Evolutionary conservation across 2,113 vertebrate genomes (phyloP).

Genomic region (Sisor rabdophorus): DNA sequence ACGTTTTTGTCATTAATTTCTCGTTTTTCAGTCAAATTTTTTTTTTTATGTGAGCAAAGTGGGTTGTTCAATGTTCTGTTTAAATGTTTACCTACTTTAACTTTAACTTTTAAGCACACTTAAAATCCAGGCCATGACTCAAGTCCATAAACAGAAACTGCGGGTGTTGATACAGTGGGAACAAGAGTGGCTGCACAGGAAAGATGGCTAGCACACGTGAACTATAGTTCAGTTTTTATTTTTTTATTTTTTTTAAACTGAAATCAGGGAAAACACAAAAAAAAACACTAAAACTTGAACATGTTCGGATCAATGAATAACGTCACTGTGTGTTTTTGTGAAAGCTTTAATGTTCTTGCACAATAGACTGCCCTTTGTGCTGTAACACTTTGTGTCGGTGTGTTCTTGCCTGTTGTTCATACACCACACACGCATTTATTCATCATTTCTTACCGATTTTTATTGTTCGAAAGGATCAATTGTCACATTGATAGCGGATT

Average conservation of each 20-base stretch:
- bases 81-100: slow-evolving; percentile 7
- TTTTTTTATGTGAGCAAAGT: no score
- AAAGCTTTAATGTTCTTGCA: slow-evolving; percentile 9
- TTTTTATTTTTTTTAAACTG: background rate
- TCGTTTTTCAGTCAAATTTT: background rate
- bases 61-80: background rate
- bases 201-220: background rate
- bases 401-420: background rate
- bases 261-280: slow-evolving; percentile 48
- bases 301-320: background rate
- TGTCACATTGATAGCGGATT: background rate
- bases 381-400: background rate
- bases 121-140: slow-evolving; percentile 19
- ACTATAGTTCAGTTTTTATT: background rate
- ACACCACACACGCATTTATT: background rate
- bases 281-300: slow-evolving; percentile 34
- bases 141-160: slow-evolving; percentile 32
- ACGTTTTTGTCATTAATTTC: background rate
- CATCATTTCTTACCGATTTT: background rate
- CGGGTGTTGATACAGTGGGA: slow-evolving; percentile 24
- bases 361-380: slow-evolving; percentile 4
- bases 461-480: background rate
- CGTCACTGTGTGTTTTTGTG: background rate
- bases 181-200: slow-evolving; percentile 8
- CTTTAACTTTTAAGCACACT: background rate